Base-by-base conservation (phyloP, 2,113 vertebrate species). In the Rhizomys pruinosus region DNA sequence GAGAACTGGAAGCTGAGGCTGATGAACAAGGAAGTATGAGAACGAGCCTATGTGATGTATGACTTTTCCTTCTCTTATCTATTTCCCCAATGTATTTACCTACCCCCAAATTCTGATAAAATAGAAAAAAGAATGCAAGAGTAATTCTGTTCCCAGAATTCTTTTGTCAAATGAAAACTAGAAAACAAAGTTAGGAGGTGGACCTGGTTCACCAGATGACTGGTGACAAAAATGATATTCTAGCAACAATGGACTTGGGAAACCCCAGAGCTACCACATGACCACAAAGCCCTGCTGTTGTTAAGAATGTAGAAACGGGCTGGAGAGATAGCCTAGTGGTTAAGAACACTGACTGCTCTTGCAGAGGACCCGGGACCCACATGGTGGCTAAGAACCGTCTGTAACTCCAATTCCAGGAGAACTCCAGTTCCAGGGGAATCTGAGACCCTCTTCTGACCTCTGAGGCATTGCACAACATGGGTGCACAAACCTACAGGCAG, bases 141-240 rank as follows among this genome's bases (percentile, higher is more conserved):
- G 37, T n/a, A 23, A 9, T 37, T 23, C 47, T 66, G 25, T 87
- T 71, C 27, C 72, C 84, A 29, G 17, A 17, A 68, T 81, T 86
- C 69, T 86, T 72, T 32, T 57, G 13, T 61, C 34, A 44, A 78
- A 73, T 64, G n/a, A 79, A 88, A 71, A 77, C 22, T 32, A 22
- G 42, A 82, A 89, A 91, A 27, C 27, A 57, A 1, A 52, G 42
- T 52, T 79, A 34, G 37, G 42, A 92, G 32, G 34, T 32, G 37
- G 61, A 57, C 27, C 89, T 13, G 11, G 23, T 85, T 88, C 52
- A 87, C 37, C 68, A 87, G 52, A 64, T 27, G 81, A 23, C 84
- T 79, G 32, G 27, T 42, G 77, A 52, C 47, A 89, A 71, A 90
- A 72, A 27, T 47, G 63, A 91, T 86, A 82, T 57, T 76, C 91